A percentile compares a stretch with the other conserved stretches of the same genome.
Evolutionary conservation across 2,888 invertebrate species (phyloP).

Genomic region (Hanleya hanleyi): DNA sequence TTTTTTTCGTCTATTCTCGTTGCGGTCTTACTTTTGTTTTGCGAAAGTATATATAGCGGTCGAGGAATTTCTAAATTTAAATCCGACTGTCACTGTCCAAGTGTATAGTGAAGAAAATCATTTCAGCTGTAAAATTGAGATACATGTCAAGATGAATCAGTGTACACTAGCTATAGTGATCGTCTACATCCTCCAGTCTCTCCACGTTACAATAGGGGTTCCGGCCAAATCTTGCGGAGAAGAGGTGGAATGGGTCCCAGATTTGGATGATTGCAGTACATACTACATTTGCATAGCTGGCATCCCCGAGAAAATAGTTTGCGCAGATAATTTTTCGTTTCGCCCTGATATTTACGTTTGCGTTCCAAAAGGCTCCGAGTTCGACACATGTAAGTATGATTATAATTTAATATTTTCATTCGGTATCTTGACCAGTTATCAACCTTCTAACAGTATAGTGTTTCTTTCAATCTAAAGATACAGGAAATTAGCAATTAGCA

Average conservation of each 20-base stretch:
- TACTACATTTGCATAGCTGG: background rate
- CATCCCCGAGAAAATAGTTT: background rate
- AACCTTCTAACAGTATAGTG: too few species aligned
- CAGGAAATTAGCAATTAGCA: too few species aligned
- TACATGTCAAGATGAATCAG: too few species aligned
- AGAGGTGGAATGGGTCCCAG: background rate
- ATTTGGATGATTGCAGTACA: background rate
- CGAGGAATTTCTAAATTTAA: too few species aligned
- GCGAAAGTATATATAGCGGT: too few species aligned
- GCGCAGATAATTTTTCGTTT: background rate
- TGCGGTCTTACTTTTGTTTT: too few species aligned
- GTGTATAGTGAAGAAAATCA: too few species aligned
- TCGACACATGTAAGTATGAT: background rate
- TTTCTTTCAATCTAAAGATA: too few species aligned
- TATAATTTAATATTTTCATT: too few species aligned
- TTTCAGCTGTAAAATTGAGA: background rate
- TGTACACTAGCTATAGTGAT: background rate
- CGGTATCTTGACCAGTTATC: too few species aligned
- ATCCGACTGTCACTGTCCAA: too few species aligned
- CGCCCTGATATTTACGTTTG: background rate
- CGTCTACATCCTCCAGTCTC: background rate
- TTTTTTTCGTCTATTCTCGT: too few species aligned
- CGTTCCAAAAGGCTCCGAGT: background rate
- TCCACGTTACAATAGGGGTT: background rate
- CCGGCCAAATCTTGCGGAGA: background rate